Percentiles rank a stretch among this genome's conserved stretches.
Conservation (phyloP, 2,888 invertebrate species). For the Orthonychiurus folsomi region DNA sequence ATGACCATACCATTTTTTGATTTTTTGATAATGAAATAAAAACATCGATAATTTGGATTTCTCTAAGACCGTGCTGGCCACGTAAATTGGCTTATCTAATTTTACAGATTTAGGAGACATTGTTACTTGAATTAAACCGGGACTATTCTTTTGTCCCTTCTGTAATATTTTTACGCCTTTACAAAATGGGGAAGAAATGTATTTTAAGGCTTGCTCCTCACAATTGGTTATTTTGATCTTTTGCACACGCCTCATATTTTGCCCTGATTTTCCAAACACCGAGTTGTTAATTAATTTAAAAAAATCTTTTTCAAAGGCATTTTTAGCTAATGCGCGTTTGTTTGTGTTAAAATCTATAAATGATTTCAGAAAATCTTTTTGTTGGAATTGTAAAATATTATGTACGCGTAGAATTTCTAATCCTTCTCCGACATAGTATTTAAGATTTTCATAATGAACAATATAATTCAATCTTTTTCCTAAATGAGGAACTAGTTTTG, state of each 20-base stretch:
- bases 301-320: constrained; percentile 17
- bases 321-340: constrained; percentile 9
- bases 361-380: constrained; percentile 15
- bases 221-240: constrained; percentile 7
- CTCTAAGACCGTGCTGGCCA: constrained; percentile 4
- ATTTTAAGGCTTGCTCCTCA: constrained; percentile 3
- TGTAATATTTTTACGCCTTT: not conserved
- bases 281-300: constrained; percentile 15
- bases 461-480: constrained; percentile 17
- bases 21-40: constrained; percentile 11
- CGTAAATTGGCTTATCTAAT: not conserved
- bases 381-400: constrained; percentile 19
- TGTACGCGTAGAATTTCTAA: constrained; percentile 18
- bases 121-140: not conserved
- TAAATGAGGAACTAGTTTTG: constrained; percentile 11
- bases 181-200: constrained; percentile 6
- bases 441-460: constrained; percentile 19
- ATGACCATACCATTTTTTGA: not conserved
- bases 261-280: constrained; percentile 15
- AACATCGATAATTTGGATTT: constrained; percentile 8
- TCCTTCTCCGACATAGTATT: constrained; percentile 20
- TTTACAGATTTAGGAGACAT: not conserved
- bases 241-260: constrained; percentile 6
- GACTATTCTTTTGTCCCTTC: not conserved
- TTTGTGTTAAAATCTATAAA: constrained; percentile 19